Percentiles rank a stretch among this genome's conserved stretches.
These are phyloP conservation scores for Leucophenga maculata DNA, from an alignment of 2,888 invertebrate species.

Conservation along the genomic window DNA sequence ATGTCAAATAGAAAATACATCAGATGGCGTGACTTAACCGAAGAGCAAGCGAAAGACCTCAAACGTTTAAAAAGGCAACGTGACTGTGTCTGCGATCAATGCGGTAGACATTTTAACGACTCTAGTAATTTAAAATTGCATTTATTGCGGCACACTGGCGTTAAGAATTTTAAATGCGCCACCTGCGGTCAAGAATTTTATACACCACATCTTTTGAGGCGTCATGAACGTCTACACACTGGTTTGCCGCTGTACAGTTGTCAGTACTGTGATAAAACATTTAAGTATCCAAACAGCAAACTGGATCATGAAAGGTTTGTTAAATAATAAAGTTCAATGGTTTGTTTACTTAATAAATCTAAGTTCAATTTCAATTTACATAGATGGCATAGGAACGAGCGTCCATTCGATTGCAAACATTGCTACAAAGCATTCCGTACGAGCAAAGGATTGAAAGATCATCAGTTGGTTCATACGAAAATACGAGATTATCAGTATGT, in stretches of 20 bases:
- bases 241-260: slow-evolving; percentile 47
- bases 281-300: slow-evolving; percentile 42
- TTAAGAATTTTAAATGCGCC: slow-evolving; percentile 46
- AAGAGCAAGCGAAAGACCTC: slow-evolving; percentile 47
- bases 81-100: slow-evolving; percentile 55
- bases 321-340: too few species aligned
- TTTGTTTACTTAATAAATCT: too few species aligned
- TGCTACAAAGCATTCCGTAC: not conserved
- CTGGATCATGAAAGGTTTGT: slow-evolving; percentile 3
- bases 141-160: slow-evolving; percentile 50
- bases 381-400: not conserved
- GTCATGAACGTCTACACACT: slow-evolving; percentile 45
- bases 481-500: not conserved
- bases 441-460: not conserved
- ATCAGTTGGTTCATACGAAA: not conserved
- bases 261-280: slow-evolving; percentile 48
- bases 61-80: slow-evolving; percentile 54
- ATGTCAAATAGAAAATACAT: not conserved
- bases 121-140: slow-evolving; percentile 58
- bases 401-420: not conserved
- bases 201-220: slow-evolving; percentile 52
- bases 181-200: slow-evolving; percentile 52
- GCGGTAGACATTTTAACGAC: slow-evolving; percentile 54
- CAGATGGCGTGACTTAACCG: slow-evolving; percentile 51
- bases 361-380: not conserved